These are phyloP conservation scores for Camponotus fellah DNA, from an alignment of 2,888 invertebrate genomes.

Conservation along the genomic window DNA sequence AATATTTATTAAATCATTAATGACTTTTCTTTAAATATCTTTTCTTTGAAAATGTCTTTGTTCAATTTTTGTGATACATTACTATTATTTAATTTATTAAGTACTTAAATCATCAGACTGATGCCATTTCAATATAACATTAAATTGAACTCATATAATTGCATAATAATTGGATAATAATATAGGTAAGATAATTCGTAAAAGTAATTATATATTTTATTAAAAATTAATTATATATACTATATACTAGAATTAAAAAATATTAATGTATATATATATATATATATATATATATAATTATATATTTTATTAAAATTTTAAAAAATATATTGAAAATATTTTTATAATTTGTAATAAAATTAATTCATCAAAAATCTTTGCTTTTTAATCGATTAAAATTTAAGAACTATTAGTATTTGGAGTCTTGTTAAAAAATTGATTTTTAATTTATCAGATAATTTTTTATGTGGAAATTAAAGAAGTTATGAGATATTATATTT, in stretches of 20 bases:
- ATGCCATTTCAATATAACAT: background rate
- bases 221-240: too few relatives aligned
- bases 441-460: constrained; percentile 8
- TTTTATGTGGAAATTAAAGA: constrained; percentile 10
- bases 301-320: background rate
- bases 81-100: background rate
- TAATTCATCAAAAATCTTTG: background rate
- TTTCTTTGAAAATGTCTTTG: background rate
- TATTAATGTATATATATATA: too few relatives aligned
- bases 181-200: background rate
- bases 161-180: background rate
- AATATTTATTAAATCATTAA: background rate
- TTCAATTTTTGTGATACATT: background rate
- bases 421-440: background rate
- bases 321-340: background rate
- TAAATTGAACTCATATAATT: background rate
- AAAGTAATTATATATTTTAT: too few relatives aligned
- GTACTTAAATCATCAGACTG: background rate
- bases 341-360: background rate
- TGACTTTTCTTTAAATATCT: background rate
- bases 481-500: background rate
- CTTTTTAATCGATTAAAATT: background rate
- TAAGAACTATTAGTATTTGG: background rate
- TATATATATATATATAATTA: too few relatives aligned
- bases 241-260: too few relatives aligned